Conservation (phyloP, 2,797 vertebrate genomes). For the Sebastes aleutianus region DNA sequence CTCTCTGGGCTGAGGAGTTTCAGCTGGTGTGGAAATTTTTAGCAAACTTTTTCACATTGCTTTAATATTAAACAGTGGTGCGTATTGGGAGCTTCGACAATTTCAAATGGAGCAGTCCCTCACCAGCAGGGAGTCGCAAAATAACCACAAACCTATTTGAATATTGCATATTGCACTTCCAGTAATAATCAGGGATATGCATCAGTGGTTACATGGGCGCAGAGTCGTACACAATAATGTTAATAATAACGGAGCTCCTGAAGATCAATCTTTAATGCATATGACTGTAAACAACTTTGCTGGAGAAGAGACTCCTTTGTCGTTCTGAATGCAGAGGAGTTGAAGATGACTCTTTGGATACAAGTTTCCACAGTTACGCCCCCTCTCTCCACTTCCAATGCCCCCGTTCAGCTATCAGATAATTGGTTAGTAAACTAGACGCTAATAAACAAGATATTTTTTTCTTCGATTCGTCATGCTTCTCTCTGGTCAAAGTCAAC, state of each 20-base stretch:
- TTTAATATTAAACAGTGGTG: slow-evolving; percentile 47
- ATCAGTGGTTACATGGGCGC: not conserved
- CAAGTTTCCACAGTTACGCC: slow-evolving; percentile 6
- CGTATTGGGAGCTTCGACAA: slow-evolving; percentile 23
- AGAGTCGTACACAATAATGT: slow-evolving; percentile 13
- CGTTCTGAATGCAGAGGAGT: not conserved
- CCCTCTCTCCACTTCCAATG: slow-evolving; percentile 20
- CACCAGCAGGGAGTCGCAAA: slow-evolving; percentile 8
- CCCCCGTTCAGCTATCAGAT: slow-evolving; percentile 36
- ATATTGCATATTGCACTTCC: slow-evolving; percentile 24
- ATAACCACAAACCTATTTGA: slow-evolving; percentile 33
- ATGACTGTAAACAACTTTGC: not conserved
- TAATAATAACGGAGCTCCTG: not conserved
- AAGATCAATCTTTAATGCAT: slow-evolving; percentile 12
- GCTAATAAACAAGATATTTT: slow-evolving; percentile 51
- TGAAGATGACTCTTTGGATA: slow-evolving; percentile 17
- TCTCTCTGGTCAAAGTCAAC: slow-evolving; percentile 68
- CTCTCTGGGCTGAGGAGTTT: slow-evolving; percentile 18
- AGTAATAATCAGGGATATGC: slow-evolving; percentile 9
- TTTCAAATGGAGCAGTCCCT: slow-evolving; percentile 37
- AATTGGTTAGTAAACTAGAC: slow-evolving; percentile 57
- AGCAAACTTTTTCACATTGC: slow-evolving; percentile 32
- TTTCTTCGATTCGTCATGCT: slow-evolving; percentile 46
- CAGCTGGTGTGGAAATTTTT: not conserved
- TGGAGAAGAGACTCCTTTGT: not conserved